A percentile compares a stretch with the other conserved stretches of the same genome.
These are phyloP conservation scores for Callithrix jacchus DNA, from an alignment of 2,113 vertebrate genomes.

Conservation along the genomic window DNA sequence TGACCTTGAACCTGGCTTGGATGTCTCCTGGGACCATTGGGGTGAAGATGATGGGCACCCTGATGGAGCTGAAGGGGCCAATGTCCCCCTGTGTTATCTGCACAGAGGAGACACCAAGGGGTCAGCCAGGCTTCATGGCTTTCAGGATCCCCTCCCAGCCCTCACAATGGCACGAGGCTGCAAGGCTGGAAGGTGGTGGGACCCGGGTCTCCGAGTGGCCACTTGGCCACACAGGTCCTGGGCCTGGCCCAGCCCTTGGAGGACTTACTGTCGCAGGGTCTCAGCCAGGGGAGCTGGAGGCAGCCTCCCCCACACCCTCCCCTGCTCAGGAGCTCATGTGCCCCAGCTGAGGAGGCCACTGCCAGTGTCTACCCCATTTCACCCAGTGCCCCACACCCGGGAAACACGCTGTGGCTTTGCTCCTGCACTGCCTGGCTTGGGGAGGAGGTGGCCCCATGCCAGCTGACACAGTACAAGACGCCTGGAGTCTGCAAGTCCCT, in stretches of 20 bases:
- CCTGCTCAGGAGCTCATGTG: not conserved
- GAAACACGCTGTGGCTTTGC: not conserved
- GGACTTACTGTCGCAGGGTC: not conserved
- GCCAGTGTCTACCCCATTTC: not conserved
- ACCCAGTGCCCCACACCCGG: too few species aligned
- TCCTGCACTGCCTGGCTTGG: not conserved
- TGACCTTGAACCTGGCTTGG: conserved; percentile 85
- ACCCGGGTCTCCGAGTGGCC: not conserved
- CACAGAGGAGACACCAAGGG: fast-evolving
- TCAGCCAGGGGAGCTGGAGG: not conserved
- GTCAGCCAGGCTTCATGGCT: fast-evolving
- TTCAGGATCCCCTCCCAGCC: not conserved
- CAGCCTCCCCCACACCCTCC: not conserved
- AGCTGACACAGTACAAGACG: too few species aligned
- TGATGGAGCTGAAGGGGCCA: conserved; percentile 88
- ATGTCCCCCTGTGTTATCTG: conserved; percentile 89
- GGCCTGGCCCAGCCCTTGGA: not conserved
- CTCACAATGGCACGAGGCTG: fast-evolving
- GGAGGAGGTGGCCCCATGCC: not conserved
- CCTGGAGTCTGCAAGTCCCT: not conserved
- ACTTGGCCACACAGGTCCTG: not conserved
- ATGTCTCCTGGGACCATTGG: conserved; percentile 87
- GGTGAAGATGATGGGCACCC: conserved; percentile 89
- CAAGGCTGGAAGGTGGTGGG: not conserved
- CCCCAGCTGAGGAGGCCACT: not conserved